Evolutionary conservation across 2,888 invertebrate species (phyloP).

Genomic region (Ophioninae sp.): DNA sequence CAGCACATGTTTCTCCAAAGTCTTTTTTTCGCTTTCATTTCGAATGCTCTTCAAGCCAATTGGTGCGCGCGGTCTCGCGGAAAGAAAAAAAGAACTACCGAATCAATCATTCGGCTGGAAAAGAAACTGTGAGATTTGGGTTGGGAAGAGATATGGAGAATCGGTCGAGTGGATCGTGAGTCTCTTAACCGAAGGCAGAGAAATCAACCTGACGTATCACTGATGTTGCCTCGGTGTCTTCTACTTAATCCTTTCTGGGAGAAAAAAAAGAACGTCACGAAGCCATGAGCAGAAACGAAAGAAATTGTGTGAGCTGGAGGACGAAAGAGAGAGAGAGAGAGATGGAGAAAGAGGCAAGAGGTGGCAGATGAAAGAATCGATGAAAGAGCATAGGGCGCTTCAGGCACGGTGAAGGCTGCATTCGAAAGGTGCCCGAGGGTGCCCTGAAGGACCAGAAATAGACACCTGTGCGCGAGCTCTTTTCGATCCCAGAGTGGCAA

Average conservation of each 20-base stretch:
- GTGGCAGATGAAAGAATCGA: slow-evolving; percentile 45
- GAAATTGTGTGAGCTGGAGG: slow-evolving; percentile 55
- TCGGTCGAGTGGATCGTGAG: slow-evolving; percentile 61
- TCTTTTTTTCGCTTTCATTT: background rate
- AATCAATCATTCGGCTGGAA: slow-evolving; percentile 61
- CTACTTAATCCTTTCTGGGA: slow-evolving; percentile 56
- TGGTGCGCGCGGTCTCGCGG: slow-evolving; percentile 6
- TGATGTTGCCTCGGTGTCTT: slow-evolving; percentile 62
- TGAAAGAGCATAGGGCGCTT: slow-evolving; percentile 39
- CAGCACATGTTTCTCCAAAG: slow-evolving; percentile 36
- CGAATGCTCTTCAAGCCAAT: slow-evolving; percentile 9
- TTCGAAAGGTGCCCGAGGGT: slow-evolving; percentile 47
- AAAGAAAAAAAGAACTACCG: slow-evolving; percentile 37
- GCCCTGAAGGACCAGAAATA: slow-evolving; percentile 62
- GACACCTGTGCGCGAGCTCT: slow-evolving; percentile 69
- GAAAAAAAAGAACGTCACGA: slow-evolving; percentile 24
- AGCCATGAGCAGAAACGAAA: slow-evolving; percentile 43
- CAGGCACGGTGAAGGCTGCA: slow-evolving; percentile 20
- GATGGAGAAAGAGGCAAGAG: slow-evolving; percentile 21
- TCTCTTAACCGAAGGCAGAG: slow-evolving; percentile 57
- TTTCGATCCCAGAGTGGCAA: slow-evolving; percentile 71
- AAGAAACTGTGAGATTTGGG: slow-evolving; percentile 54
- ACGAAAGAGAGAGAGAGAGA: slow-evolving; percentile 58
- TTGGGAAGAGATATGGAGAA: slow-evolving; percentile 39
- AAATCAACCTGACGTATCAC: slow-evolving; percentile 64